Evolutionary conservation across 2,797 vertebrate species (phyloP).

Genomic region (Triplophysa bombifrons): DNA sequence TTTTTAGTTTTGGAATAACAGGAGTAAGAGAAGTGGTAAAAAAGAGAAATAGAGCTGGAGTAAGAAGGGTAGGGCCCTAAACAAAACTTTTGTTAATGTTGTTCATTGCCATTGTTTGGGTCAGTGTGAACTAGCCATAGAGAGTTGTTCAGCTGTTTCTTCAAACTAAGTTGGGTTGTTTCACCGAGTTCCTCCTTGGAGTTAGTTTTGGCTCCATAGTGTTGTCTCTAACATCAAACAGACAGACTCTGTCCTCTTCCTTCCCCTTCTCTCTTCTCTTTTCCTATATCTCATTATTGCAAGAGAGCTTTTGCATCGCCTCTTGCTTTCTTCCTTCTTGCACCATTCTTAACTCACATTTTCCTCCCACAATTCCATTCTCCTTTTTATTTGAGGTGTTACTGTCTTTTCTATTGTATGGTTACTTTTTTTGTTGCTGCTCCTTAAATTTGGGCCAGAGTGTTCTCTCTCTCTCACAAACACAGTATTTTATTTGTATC

Average conservation of each 20-base stretch:
- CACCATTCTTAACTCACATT: constrained; percentile 33
- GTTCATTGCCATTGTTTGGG: not conserved
- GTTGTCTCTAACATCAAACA: not conserved
- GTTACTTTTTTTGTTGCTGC: constrained; percentile 30
- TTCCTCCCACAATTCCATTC: constrained; percentile 46
- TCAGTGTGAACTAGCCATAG: not conserved
- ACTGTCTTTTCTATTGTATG: constrained; percentile 19
- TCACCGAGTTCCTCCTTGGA: not conserved
- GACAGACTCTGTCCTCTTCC: constrained; percentile 35
- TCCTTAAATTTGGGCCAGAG: not conserved
- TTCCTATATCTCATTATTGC: constrained; percentile 23
- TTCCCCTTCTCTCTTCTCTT: constrained; percentile 14
- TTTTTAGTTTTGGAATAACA: not conserved
- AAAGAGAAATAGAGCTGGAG: no score
- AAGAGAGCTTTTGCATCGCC: constrained; percentile 20
- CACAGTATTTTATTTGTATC: no score
- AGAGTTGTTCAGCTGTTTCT: not conserved
- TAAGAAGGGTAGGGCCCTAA: no score
- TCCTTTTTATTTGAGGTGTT: constrained; percentile 5
- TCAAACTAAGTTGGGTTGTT: not conserved
- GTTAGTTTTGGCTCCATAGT: not conserved
- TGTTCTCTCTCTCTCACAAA: not conserved
- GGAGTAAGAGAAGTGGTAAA: not conserved
- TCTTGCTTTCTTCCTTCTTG: constrained; percentile 12
- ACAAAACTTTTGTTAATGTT: not conserved